phyloP scores from a whole-genome alignment of 1,140 invertebrate genomes.

The Pseudachorutes palmiensis region DNA sequence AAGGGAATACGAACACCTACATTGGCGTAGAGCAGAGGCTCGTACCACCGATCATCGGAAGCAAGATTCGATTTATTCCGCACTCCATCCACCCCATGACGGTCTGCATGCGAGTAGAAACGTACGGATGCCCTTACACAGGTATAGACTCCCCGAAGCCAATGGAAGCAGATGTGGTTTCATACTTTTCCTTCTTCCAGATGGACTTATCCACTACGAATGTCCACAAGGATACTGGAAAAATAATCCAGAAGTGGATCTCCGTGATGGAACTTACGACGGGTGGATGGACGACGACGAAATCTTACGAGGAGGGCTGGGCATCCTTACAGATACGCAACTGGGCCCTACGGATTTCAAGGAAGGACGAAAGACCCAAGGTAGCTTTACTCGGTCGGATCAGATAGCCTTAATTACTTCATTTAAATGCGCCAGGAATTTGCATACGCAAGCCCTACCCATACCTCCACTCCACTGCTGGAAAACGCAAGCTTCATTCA shows the following conservation, averaged over 20 bases:
- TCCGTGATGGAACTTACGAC: constrained; percentile 56
- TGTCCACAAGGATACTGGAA: constrained; percentile 37
- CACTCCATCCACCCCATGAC: constrained; percentile 72
- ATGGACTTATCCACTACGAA: constrained; percentile 36
- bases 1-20: constrained; percentile 74
- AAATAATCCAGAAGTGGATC: constrained; percentile 46
- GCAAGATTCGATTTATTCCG: constrained; percentile 68
- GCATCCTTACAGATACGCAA: constrained; percentile 82
- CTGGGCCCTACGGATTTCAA: constrained; percentile 71
- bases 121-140: constrained; percentile 67
- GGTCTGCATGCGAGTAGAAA: constrained; percentile 76
- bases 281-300: constrained; percentile 46
- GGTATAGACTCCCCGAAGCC: constrained; percentile 45
- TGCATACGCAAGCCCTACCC: background rate
- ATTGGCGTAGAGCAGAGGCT: constrained; percentile 64
- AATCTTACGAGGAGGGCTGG: constrained; percentile 67
- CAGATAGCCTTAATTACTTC: background rate
- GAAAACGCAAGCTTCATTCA: background rate
- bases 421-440: background rate
- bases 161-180: too few species aligned
- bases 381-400: too few species aligned
- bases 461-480: background rate
- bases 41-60: constrained; percentile 68
- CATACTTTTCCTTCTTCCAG: constrained; percentile 19
- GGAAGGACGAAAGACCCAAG: constrained; percentile 25